Evolutionary conservation across 2,113 vertebrate genomes (phyloP), one percentile per base, ranked within the genome.

Genomic region (Xiphophorus couchianus): DNA sequence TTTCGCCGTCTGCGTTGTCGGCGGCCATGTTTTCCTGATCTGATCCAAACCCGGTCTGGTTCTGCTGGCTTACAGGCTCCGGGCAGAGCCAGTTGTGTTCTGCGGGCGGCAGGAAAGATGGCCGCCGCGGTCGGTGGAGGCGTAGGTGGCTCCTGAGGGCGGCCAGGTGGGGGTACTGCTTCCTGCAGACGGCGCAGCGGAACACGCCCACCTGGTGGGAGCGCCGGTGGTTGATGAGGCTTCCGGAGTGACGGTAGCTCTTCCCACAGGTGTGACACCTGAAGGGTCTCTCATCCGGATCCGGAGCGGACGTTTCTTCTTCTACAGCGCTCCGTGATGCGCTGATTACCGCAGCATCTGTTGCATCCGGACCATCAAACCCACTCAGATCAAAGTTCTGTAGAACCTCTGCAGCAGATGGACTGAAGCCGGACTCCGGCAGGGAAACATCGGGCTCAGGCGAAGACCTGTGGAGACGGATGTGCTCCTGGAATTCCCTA

Each of bases 241-340:
- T 97, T 67, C 96, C 96, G 4, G 96, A 96, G n/a, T 97, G 96
- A 7, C 96, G 94, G 87, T 97, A 97, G 67, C 96, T 96, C 85
- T 97, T 97, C 22, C 95, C 91, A 7, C 97, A 98, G 66, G 95
- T 88, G 15, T 95, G 80, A 80, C 97, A 97, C 86, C 90, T 94
- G 79, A 94, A 95, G 17, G 93, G 93, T 12, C 94, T 92, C 67
- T 93, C 93, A 1, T 79, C 84, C 27, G 83, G 83, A 61, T 89
- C 89, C 44, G 71, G 74, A 60, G 80, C 70, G 28, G 78, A 80
- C 14, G 66, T 62, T 62, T 91, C 85, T 27, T 90, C 90, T 37
- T 37, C 2, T 37, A 37, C 78, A 69, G 58, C 33, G 51, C 85
- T 86, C 25, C 2, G 35, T 37, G 35, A 37, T 3, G 35, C 2